These are phyloP conservation scores for Crepidodera aurea DNA, from an alignment of 2,888 invertebrate species.

Conservation along the genomic window DNA sequence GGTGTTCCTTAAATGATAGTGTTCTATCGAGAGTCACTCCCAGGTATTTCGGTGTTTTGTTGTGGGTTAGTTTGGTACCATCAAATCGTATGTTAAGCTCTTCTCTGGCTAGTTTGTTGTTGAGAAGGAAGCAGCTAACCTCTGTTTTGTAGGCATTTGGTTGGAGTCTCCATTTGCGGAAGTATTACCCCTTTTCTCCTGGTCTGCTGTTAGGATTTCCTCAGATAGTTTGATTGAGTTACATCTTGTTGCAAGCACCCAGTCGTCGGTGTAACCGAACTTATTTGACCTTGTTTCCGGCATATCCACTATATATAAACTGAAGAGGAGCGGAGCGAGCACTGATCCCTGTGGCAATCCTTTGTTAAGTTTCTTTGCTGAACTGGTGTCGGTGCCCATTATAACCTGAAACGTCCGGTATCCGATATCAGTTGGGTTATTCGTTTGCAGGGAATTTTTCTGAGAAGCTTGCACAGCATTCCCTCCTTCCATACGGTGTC, in stretches of 20 bases:
- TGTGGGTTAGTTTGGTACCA: no score
- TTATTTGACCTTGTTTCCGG: slow-evolving; percentile 4
- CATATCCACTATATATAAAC: slow-evolving; percentile 5
- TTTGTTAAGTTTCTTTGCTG: not conserved
- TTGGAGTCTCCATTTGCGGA: not conserved
- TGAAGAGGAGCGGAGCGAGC: not conserved
- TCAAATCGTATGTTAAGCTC: no score
- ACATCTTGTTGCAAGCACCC: not conserved
- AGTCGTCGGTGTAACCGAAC: slow-evolving; percentile 1
- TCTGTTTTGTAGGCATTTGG: slow-evolving; percentile 22
- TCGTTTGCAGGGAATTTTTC: no score
- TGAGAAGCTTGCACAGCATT: no score
- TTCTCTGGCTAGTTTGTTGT: slow-evolving; percentile 20
- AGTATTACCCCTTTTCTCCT: not conserved
- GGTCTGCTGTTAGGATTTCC: not conserved
- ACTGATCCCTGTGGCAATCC: no score
- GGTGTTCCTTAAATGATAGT: no score
- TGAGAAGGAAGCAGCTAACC: slow-evolving; percentile 18
- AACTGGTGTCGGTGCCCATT: not conserved
- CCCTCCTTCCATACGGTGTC: no score
- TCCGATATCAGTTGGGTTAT: not conserved
- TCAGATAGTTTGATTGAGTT: slow-evolving; percentile 3
- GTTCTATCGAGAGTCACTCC: not conserved
- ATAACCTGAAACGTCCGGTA: not conserved
- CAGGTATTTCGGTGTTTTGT: no score